Evolutionary conservation across 1,140 invertebrate species (phyloP).

Genomic region (Portunus trituberculatus): DNA sequence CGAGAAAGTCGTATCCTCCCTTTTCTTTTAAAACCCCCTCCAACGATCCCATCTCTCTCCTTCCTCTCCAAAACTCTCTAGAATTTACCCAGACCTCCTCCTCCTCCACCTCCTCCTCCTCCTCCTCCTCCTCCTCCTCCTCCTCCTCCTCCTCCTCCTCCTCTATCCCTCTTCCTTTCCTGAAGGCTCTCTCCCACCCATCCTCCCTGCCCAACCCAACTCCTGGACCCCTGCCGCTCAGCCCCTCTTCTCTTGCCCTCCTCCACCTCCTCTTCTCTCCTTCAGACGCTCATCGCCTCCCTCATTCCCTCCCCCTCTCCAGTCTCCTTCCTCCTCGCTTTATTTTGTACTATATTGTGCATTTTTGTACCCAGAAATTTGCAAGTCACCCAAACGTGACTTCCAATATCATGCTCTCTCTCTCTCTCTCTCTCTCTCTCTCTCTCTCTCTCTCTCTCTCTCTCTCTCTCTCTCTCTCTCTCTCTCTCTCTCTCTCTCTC

Average conservation of each 20-base stretch:
- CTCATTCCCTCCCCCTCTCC: constrained; percentile 20
- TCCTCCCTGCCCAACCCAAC: background rate
- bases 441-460: constrained; percentile 48
- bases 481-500: constrained; percentile 34
- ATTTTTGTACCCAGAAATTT: constrained; percentile 48
- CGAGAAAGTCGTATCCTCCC: background rate
- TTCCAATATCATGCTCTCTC: constrained; percentile 31
- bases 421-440: constrained; percentile 35
- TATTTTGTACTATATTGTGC: constrained; percentile 35
- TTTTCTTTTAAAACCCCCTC: constrained; percentile 21
- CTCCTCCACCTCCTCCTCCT: background rate
- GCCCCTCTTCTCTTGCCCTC: background rate
- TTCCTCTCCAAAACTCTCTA: constrained; percentile 41
- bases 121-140: constrained; percentile 5
- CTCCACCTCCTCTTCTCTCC: constrained; percentile 13
- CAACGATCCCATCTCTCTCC: constrained; percentile 36
- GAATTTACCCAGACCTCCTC: constrained; percentile 30
- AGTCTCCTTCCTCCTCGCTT: background rate
- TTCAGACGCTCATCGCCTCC: background rate
- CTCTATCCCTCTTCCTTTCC: constrained; percentile 27
- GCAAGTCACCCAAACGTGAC: constrained; percentile 33
- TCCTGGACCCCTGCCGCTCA: background rate
- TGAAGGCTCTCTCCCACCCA: background rate
- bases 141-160: background rate
- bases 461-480: constrained; percentile 48